phyloP scores from a whole-genome alignment of 1,140 invertebrate genomes.

The Eupeodes corollae region DNA sequence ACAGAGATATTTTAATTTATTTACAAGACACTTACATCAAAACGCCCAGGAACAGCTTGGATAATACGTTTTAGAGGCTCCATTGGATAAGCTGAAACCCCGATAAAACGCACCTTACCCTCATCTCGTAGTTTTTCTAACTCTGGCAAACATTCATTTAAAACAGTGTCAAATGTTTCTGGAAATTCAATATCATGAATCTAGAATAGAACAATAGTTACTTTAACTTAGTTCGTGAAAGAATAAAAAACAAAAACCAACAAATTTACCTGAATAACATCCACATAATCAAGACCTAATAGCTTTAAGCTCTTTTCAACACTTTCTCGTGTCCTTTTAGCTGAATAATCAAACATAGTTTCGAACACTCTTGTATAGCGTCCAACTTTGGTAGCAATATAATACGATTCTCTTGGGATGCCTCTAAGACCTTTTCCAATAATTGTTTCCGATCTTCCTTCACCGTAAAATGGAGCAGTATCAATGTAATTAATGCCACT shows the following conservation, averaged over 20 bases:
- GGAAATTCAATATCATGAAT: slow-evolving; percentile 88
- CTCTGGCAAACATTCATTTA: slow-evolving; percentile 77
- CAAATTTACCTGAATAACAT: slow-evolving; percentile 67
- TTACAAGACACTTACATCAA: slow-evolving; percentile 17
- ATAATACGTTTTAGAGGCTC: slow-evolving; percentile 61
- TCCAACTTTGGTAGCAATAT: slow-evolving; percentile 87
- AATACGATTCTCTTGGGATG: slow-evolving; percentile 71
- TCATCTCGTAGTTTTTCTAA: slow-evolving; percentile 58
- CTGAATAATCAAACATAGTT: slow-evolving; percentile 80
- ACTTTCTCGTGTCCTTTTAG: slow-evolving; percentile 57
- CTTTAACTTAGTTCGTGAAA: neutral
- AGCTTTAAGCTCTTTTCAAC: slow-evolving; percentile 66
- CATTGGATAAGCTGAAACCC: slow-evolving; percentile 79
- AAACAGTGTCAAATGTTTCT: slow-evolving; percentile 57
- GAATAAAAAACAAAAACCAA: neutral
- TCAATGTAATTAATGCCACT: slow-evolving; percentile 85
- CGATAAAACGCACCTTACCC: slow-evolving; percentile 73
- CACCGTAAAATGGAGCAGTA: slow-evolving; percentile 84
- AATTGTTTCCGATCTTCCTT: slow-evolving; percentile 66
- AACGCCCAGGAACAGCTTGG: slow-evolving; percentile 38
- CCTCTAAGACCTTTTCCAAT: slow-evolving; percentile 71
- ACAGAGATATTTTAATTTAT: too few species aligned
- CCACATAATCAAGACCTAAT: slow-evolving; percentile 71
- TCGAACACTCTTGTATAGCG: slow-evolving; percentile 62
- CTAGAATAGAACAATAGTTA: slow-evolving; percentile 39